Percentiles rank a stretch among this genome's conserved stretches.
Evolutionary conservation across 2,113 vertebrate genomes (phyloP).

Genomic region (Scophthalmus maximus): DNA sequence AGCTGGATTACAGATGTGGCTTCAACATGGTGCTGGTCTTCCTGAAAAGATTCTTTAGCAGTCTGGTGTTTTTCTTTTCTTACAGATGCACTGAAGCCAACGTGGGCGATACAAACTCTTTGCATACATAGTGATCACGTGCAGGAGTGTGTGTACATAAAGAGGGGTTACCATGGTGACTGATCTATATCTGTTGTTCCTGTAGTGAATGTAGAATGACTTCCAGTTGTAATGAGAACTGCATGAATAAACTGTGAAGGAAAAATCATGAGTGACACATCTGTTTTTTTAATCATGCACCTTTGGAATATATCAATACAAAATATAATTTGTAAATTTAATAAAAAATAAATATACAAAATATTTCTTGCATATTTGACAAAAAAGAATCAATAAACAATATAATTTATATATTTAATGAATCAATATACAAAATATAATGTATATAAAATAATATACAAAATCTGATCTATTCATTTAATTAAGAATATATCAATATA

Average conservation of each 20-base stretch:
- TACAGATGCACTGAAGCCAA: constrained; percentile 14
- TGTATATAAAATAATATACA: no score
- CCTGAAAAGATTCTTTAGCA: no score
- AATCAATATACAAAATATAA: no score
- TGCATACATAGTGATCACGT: neutral
- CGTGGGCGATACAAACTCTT: neutral
- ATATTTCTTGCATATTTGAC: no score
- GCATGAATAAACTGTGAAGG: constrained; percentile 65
- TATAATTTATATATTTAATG: no score
- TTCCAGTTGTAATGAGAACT: constrained; percentile 41
- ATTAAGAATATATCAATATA: no score
- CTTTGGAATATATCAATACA: no score
- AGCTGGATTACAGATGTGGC: neutral
- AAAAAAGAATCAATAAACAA: no score
- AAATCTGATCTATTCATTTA: no score
- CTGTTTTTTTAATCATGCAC: neutral
- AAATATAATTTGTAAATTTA: no score
- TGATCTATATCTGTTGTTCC: constrained; percentile 16
- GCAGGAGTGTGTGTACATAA: neutral
- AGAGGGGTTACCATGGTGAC: constrained; percentile 1
- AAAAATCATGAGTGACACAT: neutral
- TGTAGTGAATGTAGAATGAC: constrained; percentile 33
- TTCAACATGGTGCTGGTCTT: no score
- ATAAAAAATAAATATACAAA: no score
- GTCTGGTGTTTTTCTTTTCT: constrained; percentile 18